A percentile compares a stretch with the other conserved stretches of the same genome.
Evolutionary conservation across 2,113 vertebrate genomes (phyloP).

Genomic region (Chloebia gouldiae): DNA sequence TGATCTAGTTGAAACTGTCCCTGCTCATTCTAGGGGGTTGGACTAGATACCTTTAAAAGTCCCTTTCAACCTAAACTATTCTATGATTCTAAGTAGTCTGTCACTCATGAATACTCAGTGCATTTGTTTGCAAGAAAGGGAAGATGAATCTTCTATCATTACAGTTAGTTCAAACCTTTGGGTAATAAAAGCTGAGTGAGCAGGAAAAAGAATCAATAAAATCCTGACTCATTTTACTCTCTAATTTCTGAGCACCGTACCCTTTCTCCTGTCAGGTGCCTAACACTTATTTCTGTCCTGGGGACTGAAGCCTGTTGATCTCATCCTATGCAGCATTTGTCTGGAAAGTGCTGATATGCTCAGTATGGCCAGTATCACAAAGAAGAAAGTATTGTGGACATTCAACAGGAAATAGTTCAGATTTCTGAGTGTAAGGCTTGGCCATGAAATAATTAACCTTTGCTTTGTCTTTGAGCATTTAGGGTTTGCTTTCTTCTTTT

Average conservation of each 20-base stretch:
- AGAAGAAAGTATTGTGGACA: neutral
- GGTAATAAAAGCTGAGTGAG: neutral
- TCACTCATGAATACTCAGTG: neutral
- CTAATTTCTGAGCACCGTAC: neutral
- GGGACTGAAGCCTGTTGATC: neutral
- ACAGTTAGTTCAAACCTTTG: neutral
- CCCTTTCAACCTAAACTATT: neutral
- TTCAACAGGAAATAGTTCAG: neutral
- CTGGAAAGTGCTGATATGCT: neutral
- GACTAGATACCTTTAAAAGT: neutral
- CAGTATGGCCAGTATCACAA: neutral
- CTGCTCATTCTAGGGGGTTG: neutral
- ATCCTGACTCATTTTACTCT: neutral
- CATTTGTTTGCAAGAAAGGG: neutral
- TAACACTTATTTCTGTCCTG: neutral
- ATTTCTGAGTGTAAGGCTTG: neutral
- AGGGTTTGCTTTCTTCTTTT: neutral
- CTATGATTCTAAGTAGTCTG: neutral
- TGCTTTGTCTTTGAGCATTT: neutral
- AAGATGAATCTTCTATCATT: neutral
- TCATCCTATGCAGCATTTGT: neutral
- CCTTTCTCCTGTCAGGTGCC: neutral
- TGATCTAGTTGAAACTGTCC: neutral
- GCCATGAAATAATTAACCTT: neutral
- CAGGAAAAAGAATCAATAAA: slow-evolving; percentile 2